Percentiles rank a stretch among this genome's conserved stretches.
Conservation (phyloP, 2,113 vertebrate species). For the Pardalotus punctatus region DNA sequence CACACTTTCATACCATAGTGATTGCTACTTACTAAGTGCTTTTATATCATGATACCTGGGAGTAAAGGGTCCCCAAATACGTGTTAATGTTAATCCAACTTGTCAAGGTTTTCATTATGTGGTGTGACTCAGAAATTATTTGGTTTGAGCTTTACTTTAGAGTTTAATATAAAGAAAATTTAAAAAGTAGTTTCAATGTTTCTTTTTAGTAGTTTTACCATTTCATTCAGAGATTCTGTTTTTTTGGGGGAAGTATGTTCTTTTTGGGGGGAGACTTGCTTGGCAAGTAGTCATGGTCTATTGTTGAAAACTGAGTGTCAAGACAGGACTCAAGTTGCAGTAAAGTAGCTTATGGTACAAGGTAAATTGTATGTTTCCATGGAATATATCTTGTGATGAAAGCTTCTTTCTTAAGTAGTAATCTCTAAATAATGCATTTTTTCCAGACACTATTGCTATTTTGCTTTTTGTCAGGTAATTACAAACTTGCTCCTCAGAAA, state of each 20-base stretch:
- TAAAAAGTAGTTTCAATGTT: not conserved
- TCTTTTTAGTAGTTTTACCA: not conserved
- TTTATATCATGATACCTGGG: not conserved
- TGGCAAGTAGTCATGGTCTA: not conserved
- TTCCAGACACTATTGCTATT: constrained; percentile 26
- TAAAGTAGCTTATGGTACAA: not conserved
- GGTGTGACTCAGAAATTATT: not conserved
- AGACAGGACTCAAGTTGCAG: not conserved
- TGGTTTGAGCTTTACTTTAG: not conserved
- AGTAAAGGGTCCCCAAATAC: not conserved
- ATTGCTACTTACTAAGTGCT: not conserved
- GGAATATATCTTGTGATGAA: constrained; percentile 43
- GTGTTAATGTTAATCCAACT: not conserved
- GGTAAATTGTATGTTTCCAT: constrained; percentile 36
- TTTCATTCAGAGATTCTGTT: not conserved
- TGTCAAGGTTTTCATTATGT: not conserved
- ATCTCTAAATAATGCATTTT: constrained; percentile 49
- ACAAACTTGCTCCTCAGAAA: not conserved
- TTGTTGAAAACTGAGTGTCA: constrained; percentile 34
- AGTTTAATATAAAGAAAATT: not conserved
- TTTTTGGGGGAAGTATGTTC: not conserved
- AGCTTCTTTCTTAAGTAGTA: constrained; percentile 43
- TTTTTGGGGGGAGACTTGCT: not conserved
- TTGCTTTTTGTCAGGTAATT: constrained; percentile 40
- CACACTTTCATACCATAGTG: not conserved